phyloP scores from a whole-genome alignment of 1,140 invertebrate genomes.

The Dendrolimus punctatus region DNA sequence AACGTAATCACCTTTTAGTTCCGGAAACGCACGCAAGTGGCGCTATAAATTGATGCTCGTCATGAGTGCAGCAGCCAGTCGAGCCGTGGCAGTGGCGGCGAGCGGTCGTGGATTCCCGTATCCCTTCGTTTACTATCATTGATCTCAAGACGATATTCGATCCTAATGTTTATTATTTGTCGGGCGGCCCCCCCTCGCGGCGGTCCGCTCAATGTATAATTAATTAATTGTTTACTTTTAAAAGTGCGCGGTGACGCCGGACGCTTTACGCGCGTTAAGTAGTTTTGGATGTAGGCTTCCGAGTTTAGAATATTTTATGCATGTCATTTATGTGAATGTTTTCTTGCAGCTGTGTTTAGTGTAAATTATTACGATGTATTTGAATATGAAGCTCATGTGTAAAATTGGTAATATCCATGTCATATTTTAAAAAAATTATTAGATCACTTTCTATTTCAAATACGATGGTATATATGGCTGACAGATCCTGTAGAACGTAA shows the following conservation, averaged over 20 bases:
- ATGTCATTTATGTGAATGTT: slow-evolving; percentile 56
- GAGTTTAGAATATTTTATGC: slow-evolving; percentile 48
- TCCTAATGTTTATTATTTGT: slow-evolving; percentile 55
- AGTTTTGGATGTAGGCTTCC: slow-evolving; percentile 50
- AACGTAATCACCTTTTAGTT: too few species aligned
- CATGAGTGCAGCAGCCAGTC: too few species aligned
- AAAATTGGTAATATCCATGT: slow-evolving; percentile 24
- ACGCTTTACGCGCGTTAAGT: slow-evolving; percentile 67
- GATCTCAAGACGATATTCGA: slow-evolving; percentile 68
- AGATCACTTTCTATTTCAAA: too few species aligned
- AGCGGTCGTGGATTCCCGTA: slow-evolving; percentile 31
- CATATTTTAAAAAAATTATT: slow-evolving; percentile 14
- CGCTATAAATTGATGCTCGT: too few species aligned
- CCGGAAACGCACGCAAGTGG: too few species aligned
- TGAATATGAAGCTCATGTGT: slow-evolving; percentile 45
- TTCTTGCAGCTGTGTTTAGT: slow-evolving; percentile 54
- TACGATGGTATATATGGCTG: too few species aligned
- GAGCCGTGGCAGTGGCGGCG: not conserved
- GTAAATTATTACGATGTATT: slow-evolving; percentile 63
- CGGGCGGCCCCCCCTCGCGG: slow-evolving; percentile 44
- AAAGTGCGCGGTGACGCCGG: slow-evolving; percentile 44
- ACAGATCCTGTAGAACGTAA: too few species aligned
- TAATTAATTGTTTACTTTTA: slow-evolving; percentile 39
- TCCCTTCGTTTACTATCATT: slow-evolving; percentile 56
- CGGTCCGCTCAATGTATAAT: slow-evolving; percentile 18